Evolutionary conservation across 2,888 invertebrate genomes (phyloP).

Genomic region (Embidobia sp.): DNA sequence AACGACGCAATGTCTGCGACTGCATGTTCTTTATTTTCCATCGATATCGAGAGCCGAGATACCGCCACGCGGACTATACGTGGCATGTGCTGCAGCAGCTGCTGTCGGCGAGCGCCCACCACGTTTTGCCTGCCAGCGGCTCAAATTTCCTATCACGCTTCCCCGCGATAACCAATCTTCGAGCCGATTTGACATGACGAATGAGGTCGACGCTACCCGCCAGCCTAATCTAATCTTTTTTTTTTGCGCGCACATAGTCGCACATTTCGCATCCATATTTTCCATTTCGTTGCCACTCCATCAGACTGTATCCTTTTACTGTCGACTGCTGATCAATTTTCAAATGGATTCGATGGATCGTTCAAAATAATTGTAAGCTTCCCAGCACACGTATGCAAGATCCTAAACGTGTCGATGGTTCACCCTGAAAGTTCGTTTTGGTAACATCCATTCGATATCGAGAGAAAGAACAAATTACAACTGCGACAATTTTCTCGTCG

Average conservation of each 20-base stretch:
- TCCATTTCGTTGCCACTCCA: constrained; percentile 31
- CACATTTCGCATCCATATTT: constrained; percentile 50
- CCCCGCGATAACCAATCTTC: constrained; percentile 46
- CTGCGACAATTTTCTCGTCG: background rate
- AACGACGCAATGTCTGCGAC: constrained; percentile 5
- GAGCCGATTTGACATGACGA: constrained; percentile 50
- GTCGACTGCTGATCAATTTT: constrained; percentile 36
- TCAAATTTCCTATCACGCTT: background rate
- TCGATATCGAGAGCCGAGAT: no score
- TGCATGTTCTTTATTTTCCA: no score
- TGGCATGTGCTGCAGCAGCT: background rate
- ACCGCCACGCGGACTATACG: background rate
- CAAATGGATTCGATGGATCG: constrained; percentile 33
- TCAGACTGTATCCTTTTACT: constrained; percentile 9
- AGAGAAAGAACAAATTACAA: constrained; percentile 5
- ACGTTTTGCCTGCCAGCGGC: no score
- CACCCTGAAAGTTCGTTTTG: no score
- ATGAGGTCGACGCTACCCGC: constrained; percentile 19
- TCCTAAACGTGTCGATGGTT: constrained; percentile 2
- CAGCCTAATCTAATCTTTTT: constrained; percentile 46
- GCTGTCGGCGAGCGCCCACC: no score
- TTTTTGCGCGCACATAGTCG: constrained; percentile 38
- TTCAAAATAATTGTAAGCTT: constrained; percentile 40
- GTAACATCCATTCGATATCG: no score
- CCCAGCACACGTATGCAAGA: background rate